Evolutionary conservation across 2,113 vertebrate species (phyloP), one percentile per base, ranked within the genome.

Genomic region (Grammomys dolichurus): DNA sequence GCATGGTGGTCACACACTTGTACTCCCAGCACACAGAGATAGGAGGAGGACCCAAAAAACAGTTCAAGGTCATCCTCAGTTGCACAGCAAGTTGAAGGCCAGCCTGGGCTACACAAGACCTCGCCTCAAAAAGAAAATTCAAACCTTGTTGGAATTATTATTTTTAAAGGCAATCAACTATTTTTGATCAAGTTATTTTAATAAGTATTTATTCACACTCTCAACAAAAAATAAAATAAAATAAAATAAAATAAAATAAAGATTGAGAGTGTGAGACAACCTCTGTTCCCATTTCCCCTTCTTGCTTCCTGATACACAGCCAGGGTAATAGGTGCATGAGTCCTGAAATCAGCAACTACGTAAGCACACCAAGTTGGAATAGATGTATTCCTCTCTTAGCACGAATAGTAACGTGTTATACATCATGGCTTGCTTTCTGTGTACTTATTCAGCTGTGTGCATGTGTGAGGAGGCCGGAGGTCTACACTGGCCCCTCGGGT

Each of bases 131-230:
- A 86, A 67, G 40, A 67, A 69, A 87, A 63, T 16, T 26, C 65
- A 70, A 67, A 40, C n/a, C 28, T 72, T 73, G 28, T 46, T 16
- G 5, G 67, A 94, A 86, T 88, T 88, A 56, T 28, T 63, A 43
- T 33, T 89, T 91, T 81, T 82, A 93, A 94, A 81, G 78, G 76
- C 20, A 95, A 77, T 58, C 58, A 88, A 91, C 3, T 40, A 75
- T 65, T 54, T 91, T 91, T 73, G 31, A 90, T 69, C 19, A 84
- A 86, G 73, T 85, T 80, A 95, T 89, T 58, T 91, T 70, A 70
- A 33, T 36, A 82, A 76, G 63, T 63, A 60, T 65, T 85, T 65
- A 33, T 28, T 86, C 88, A 76, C 17, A 86, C 36, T 76, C 31
- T 89, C 40, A 89, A n/a, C n/a, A n/a, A n/a, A n/a, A n/a, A n/a